Base-by-base conservation (phyloP, 2,113 vertebrate species). In the Oenanthe melanoleuca region DNA sequence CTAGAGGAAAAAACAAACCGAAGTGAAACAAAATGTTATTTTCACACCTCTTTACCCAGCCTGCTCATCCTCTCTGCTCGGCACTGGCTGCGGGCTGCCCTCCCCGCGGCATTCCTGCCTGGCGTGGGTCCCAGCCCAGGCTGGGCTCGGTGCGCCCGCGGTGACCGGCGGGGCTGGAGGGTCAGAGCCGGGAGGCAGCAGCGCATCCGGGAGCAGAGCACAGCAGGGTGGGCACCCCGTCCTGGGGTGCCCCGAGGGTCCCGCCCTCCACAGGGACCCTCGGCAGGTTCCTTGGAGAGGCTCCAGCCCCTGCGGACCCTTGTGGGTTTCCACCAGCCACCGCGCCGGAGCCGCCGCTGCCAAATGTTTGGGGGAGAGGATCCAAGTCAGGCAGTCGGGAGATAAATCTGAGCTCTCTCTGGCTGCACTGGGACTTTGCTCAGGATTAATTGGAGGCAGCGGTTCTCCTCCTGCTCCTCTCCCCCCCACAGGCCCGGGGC, bases 301-400 rank as follows among this genome's bases (percentile, higher is more conserved):
- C 84, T 95, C 72, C 86, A 59, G 63, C 9, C 14, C 61, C 12
- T 3, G 38, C 14, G 3, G 91, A 95, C 77, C 88, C 63, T 69
- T 42, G 78, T 1, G 57, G 67, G 75, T 92, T 97, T 95, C 88
- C 93, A 64, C 80, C 94, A 95, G 95, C 89, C 84, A 14, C 86
- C 5, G 26, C 5, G n/a, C 88, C 94, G 47, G 93, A 80, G 86
- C 81, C 21, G 13, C 56, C 7, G 12, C 95, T 88, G 95, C 94
- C 96, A 97, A 97, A 66, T 60, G 72, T 94, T 94, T 67, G 88
- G 88, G 91, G 80, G 71, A 97, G 82, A 94, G 67, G 47, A 96
- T 95, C 97, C 97, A 97, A 97, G 92, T 93, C 95, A 96, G 97
- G 95, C 96, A 94, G 94, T 29, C 34, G 6, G 67, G 86, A 97